Percentiles rank a stretch among this genome's conserved stretches.
phyloP scores from a whole-genome alignment of 1,140 invertebrate genomes.

The Pinna nobilis region DNA sequence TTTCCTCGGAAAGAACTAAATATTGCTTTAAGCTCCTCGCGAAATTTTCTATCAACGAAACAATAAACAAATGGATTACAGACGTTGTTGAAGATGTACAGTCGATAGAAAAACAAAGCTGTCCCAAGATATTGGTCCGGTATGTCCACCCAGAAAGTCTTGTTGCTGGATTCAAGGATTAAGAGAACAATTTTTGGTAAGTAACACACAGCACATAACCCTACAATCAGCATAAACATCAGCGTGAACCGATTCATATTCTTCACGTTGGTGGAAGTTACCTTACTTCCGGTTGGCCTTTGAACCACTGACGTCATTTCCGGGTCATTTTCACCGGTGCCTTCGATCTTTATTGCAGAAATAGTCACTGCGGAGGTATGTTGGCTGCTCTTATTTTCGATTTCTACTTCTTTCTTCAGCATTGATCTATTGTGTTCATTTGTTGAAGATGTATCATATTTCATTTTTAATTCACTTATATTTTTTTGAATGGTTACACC shows the following conservation, averaged over 20 bases:
- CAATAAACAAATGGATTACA: conserved; percentile 28
- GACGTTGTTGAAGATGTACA: conserved; percentile 31
- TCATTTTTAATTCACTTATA: too few species aligned
- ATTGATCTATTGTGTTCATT: neutral
- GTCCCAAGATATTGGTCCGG: conserved; percentile 6
- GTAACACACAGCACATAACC: conserved; percentile 18
- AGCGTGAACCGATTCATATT: conserved; percentile 19
- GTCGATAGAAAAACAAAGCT: conserved; percentile 13
- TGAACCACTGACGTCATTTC: neutral
- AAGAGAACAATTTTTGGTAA: conserved; percentile 13
- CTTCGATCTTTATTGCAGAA: neutral
- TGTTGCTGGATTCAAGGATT: conserved; percentile 9
- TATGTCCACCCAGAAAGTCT: conserved; percentile 15
- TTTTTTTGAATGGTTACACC: too few species aligned
- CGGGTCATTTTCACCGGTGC: neutral
- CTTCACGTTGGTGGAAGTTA: neutral
- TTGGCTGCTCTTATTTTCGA: neutral
- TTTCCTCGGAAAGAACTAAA: too few species aligned
- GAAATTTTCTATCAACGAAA: conserved; percentile 21
- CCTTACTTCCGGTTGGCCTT: neutral
- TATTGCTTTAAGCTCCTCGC: conserved; percentile 12
- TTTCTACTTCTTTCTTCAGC: neutral
- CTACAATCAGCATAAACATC: conserved; percentile 28
- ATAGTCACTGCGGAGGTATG: neutral
- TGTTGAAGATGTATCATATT: too few species aligned